Evolutionary conservation across 2,888 invertebrate species (phyloP).

Genomic region (Drepanosiphum platanoidis): DNA sequence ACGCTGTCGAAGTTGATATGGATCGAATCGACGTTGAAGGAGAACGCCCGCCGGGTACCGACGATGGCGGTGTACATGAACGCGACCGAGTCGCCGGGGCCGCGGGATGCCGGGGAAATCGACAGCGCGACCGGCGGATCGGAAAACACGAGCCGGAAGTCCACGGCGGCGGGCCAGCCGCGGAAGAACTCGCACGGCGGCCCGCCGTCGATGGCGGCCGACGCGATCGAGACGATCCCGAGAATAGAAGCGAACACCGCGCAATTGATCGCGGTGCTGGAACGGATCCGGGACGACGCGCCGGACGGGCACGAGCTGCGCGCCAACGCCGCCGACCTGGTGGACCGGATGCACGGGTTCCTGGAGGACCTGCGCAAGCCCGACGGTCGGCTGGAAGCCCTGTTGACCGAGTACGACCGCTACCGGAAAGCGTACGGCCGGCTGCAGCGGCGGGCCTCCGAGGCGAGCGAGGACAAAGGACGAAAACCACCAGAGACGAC

Average conservation of each 20-base stretch:
- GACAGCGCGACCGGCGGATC: neutral
- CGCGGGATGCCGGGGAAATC: neutral
- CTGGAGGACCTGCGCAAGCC: neutral
- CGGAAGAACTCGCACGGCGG: neutral
- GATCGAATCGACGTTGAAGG: neutral
- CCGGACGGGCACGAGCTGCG: neutral
- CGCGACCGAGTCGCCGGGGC: neutral
- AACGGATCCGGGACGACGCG: neutral
- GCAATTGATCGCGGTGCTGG: neutral
- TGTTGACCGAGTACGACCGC: neutral
- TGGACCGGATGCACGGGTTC: neutral
- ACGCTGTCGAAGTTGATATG: neutral
- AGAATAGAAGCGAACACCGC: neutral
- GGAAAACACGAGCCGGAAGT: neutral
- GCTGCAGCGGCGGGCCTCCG: neutral
- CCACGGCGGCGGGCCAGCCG: neutral
- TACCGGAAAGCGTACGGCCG: neutral
- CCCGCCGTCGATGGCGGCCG: neutral
- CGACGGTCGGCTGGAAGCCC: neutral
- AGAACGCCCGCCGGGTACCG: neutral
- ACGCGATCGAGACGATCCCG: neutral
- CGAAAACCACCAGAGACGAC: no score
- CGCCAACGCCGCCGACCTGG: neutral
- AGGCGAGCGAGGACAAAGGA: no score
- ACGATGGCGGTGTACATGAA: neutral